phyloP scores from a whole-genome alignment of 2,888 invertebrate species.

The Epinotia brunnichana region DNA sequence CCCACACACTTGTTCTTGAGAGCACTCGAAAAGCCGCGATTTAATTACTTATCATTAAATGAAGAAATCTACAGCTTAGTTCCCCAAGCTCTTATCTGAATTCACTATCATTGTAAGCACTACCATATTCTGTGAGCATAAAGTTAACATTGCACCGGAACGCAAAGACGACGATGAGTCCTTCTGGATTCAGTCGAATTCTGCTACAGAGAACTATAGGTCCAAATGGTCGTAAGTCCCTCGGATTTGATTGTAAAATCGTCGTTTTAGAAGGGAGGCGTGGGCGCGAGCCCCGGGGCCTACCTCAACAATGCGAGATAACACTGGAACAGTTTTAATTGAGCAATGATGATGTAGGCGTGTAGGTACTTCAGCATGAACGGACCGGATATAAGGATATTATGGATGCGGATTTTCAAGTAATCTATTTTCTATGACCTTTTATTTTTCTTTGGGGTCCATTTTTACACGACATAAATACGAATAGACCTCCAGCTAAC shows the following conservation, averaged over 20 bases:
- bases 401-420: background rate
- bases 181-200: constrained; percentile 8
- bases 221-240: background rate
- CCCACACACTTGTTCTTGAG: constrained; percentile 26
- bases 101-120: background rate
- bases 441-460: no score
- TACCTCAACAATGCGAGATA: constrained; percentile 25
- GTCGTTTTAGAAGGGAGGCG: constrained; percentile 4
- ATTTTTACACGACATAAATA: no score
- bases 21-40: constrained; percentile 30
- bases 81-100: background rate
- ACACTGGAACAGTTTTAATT: constrained; percentile 31
- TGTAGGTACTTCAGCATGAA: constrained; percentile 22
- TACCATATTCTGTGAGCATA: background rate
- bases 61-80: constrained; percentile 25
- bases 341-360: constrained; percentile 26
- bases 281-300: constrained; percentile 25
- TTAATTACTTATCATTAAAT: constrained; percentile 42
- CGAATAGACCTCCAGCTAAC: no score
- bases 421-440: background rate
- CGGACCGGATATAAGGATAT: background rate
- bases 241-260: background rate
- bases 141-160: background rate
- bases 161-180: no score
- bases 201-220: constrained; percentile 2